A percentile compares a stretch with the other conserved stretches of the same genome.
phyloP scores from a whole-genome alignment of 2,797 vertebrate genomes.

The Syngnathus rostellatus region DNA sequence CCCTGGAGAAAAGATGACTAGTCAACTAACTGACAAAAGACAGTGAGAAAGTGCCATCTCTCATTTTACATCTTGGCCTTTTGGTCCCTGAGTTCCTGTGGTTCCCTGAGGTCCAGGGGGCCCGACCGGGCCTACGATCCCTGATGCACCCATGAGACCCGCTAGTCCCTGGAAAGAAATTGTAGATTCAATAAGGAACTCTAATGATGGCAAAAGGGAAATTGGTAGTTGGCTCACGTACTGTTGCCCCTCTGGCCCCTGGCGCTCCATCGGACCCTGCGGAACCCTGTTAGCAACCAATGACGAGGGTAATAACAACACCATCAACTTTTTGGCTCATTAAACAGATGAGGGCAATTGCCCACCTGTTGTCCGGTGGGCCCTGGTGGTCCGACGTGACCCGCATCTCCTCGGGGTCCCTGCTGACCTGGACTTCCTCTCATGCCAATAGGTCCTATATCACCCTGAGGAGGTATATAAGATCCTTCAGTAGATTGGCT shows the following conservation, averaged over 20 bases:
- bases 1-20: constrained; percentile 64
- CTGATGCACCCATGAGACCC: constrained; percentile 79
- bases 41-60: neutral
- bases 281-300: constrained; percentile 67
- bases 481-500: neutral
- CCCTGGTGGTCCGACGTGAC: constrained; percentile 75
- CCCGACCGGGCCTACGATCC: constrained; percentile 75
- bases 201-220: neutral
- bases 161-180: constrained; percentile 69
- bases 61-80: constrained; percentile 81
- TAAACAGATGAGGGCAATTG: constrained; percentile 23
- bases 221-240: constrained; percentile 58
- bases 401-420: constrained; percentile 82
- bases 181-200: neutral
- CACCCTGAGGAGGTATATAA: constrained; percentile 68
- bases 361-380: constrained; percentile 74
- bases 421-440: constrained; percentile 85
- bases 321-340: neutral
- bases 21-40: neutral
- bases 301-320: neutral
- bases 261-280: constrained; percentile 77
- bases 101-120: constrained; percentile 86
- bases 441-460: constrained; percentile 85
- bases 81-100: constrained; percentile 79
- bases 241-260: constrained; percentile 79